These are phyloP conservation scores for Malacoraja senta DNA, from an alignment of 2,797 vertebrate species.

Conservation along the genomic window DNA sequence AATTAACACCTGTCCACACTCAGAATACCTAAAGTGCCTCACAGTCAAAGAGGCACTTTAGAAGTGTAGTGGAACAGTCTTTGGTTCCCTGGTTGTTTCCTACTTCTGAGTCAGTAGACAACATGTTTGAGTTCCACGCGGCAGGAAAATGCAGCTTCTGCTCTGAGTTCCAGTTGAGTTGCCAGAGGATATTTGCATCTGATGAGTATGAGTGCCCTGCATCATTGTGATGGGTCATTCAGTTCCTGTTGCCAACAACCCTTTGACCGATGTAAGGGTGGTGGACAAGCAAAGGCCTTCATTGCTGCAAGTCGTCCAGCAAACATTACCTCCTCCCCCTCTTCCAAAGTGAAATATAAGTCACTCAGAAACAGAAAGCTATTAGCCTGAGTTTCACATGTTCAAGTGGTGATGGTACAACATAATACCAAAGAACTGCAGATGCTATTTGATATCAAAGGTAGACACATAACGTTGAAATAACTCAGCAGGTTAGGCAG, in stretches of 20 bases:
- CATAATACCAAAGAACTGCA: too few species aligned
- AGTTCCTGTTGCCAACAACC: neutral
- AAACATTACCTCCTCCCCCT: neutral
- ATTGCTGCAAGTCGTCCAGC: neutral
- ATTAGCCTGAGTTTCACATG: neutral
- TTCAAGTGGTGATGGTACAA: neutral
- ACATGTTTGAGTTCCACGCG: neutral
- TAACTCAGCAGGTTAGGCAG: too few species aligned
- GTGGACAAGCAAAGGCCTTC: neutral
- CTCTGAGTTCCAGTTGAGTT: neutral
- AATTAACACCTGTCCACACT: slow-evolving; percentile 10
- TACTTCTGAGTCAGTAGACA: neutral
- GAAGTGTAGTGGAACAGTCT: neutral
- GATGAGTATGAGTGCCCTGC: neutral
- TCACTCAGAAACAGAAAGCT: too few species aligned
- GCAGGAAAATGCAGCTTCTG: neutral
- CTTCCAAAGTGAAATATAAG: neutral
- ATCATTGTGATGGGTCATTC: neutral
- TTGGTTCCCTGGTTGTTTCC: too few species aligned
- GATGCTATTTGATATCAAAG: too few species aligned
- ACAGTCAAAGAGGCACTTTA: neutral
- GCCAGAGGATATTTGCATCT: neutral
- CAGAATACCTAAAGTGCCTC: neutral
- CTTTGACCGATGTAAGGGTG: neutral
- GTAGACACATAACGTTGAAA: too few species aligned